Percentiles rank a stretch among this genome's conserved stretches.
phyloP scores from a whole-genome alignment of 2,797 vertebrate genomes.

The Uromys caudimaculatus region DNA sequence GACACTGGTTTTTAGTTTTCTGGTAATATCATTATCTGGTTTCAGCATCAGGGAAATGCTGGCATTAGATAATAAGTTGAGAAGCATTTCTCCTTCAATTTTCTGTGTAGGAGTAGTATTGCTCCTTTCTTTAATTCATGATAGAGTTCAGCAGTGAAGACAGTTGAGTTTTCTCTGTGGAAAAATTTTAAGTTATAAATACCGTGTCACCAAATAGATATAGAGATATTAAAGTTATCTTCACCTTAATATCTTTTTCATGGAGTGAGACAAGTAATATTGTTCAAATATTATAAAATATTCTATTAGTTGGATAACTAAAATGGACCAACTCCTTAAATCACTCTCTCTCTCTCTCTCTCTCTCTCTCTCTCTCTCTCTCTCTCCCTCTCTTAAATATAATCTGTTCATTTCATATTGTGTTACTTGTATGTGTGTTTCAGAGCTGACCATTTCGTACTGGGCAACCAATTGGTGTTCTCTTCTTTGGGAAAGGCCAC shows the following conservation, averaged over 20 bases:
- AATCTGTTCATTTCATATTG: neutral
- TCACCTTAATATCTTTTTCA: neutral
- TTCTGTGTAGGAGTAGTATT: neutral
- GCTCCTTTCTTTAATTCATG: neutral
- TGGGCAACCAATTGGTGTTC: neutral
- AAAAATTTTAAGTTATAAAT: slow-evolving; percentile 19
- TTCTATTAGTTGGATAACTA: neutral
- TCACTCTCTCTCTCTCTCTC: no score
- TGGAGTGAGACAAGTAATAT: neutral
- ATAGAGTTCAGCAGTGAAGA: neutral
- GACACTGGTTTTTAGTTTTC: slow-evolving; percentile 20
- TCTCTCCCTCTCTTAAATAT: neutral
- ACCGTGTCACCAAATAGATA: neutral
- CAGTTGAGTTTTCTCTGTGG: slow-evolving; percentile 8
- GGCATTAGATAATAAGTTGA: neutral
- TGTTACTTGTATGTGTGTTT: neutral
- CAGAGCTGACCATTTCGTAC: neutral
- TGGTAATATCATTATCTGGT: slow-evolving; percentile 44
- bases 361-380: no score
- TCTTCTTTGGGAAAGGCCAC: neutral
- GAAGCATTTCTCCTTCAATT: neutral
- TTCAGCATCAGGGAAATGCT: neutral
- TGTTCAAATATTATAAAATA: neutral
- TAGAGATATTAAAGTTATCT: neutral
- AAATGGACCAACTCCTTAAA: slow-evolving; percentile 22